Conservation (phyloP, 2,797 vertebrate species). For the Lutjanus campechanus region DNA sequence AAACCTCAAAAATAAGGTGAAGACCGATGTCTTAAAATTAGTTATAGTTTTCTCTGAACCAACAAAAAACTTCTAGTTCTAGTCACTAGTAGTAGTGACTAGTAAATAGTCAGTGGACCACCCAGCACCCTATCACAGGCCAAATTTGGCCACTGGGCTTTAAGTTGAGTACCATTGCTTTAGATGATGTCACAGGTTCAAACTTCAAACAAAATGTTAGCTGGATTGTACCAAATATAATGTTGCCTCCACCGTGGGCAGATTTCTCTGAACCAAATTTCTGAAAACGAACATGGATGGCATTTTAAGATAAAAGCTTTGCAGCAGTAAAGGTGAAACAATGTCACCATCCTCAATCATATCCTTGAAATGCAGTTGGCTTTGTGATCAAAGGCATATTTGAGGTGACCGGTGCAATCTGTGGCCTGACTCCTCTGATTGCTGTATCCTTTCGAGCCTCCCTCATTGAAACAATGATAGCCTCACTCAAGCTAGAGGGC, state of each 20-base stretch:
- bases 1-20: too few species aligned
- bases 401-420: constrained; percentile 29
- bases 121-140: too few species aligned
- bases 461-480: constrained; percentile 45
- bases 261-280: neutral
- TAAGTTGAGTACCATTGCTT: too few species aligned
- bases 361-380: constrained; percentile 14
- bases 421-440: constrained; percentile 62
- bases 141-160: too few species aligned
- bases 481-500: constrained; percentile 41
- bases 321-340: neutral
- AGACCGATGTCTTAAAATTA: too few species aligned
- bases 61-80: too few species aligned
- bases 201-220: neutral
- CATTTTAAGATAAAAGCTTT: neutral
- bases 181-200: neutral
- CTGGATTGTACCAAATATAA: neutral
- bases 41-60: too few species aligned
- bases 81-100: too few species aligned
- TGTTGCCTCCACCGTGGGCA: neutral
- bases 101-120: too few species aligned
- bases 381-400: constrained; percentile 52
- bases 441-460: constrained; percentile 42
- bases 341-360: neutral
- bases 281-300: neutral